phyloP scores from a whole-genome alignment of 2,797 vertebrate species.

The Enteromius thamalakanensis region DNA sequence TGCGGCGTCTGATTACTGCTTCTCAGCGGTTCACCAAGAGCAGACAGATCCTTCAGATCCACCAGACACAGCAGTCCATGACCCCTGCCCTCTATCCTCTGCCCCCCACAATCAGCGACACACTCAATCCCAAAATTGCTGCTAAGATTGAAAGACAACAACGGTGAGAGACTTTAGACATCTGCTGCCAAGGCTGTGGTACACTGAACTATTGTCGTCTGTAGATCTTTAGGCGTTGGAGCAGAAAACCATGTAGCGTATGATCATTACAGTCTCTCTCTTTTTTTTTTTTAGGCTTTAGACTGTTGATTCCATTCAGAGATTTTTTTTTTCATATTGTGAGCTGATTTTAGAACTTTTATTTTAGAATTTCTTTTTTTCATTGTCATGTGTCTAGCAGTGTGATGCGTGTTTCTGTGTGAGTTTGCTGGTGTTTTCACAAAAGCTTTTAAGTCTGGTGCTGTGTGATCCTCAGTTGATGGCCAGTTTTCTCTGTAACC shows the following conservation, averaged over 20 bases:
- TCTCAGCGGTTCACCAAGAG: constrained; percentile 95
- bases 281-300: neutral
- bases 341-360: neutral
- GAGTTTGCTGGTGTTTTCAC: neutral
- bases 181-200: neutral
- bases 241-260: neutral
- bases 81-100: constrained; percentile 81
- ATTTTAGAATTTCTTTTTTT: neutral
- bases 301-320: neutral
- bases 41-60: constrained; percentile 91
- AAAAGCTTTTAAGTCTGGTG: neutral
- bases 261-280: neutral
- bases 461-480: neutral
- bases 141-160: constrained; percentile 98
- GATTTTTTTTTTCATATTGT: neutral
- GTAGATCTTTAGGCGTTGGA: neutral
- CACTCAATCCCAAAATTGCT: constrained; percentile 94
- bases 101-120: constrained; percentile 84
- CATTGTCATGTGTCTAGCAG: neutral
- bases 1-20: constrained; percentile 94
- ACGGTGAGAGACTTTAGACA: constrained; percentile 76
- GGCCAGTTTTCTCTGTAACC: neutral
- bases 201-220: neutral
- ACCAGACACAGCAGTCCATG: constrained; percentile 81
- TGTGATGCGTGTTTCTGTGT: neutral